A percentile compares a stretch with the other conserved stretches of the same genome.
Evolutionary conservation across 1,140 invertebrate species (phyloP).

Genomic region (Sesamia nonagrioides): DNA sequence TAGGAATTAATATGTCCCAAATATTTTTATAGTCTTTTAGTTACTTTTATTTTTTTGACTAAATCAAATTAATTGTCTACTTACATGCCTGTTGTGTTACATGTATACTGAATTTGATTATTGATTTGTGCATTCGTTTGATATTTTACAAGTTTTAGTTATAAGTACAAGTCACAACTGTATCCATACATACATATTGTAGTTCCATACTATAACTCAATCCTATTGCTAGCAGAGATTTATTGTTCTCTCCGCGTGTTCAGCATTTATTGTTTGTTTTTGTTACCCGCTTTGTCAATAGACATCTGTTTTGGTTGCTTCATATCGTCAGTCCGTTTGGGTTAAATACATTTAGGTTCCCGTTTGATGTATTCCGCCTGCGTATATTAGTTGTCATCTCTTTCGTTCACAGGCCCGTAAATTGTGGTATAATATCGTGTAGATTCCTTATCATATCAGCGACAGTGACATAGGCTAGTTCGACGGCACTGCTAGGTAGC

Average conservation of each 20-base stretch:
- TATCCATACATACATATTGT: background rate
- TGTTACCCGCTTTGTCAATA: slow-evolving; percentile 65
- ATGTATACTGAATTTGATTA: too few species aligned
- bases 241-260: slow-evolving; percentile 57
- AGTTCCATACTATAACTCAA: slow-evolving; percentile 20
- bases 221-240: slow-evolving; percentile 56
- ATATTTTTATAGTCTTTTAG: background rate
- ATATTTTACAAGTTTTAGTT: background rate
- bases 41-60: background rate
- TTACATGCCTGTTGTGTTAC: background rate
- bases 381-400: slow-evolving; percentile 18
- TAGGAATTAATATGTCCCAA: background rate
- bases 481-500: slow-evolving; percentile 71
- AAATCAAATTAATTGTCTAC: background rate
- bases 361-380: slow-evolving; percentile 34
- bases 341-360: slow-evolving; percentile 41
- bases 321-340: slow-evolving; percentile 52
- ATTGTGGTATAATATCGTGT: slow-evolving; percentile 69
- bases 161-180: background rate
- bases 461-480: slow-evolving; percentile 75
- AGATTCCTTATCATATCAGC: slow-evolving; percentile 84
- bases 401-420: slow-evolving; percentile 27
- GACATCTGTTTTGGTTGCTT: slow-evolving; percentile 58
- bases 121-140: background rate
- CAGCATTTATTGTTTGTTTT: slow-evolving; percentile 62